Base-by-base conservation (phyloP, 2,113 vertebrate genomes). In the Columba janthina region DNA sequence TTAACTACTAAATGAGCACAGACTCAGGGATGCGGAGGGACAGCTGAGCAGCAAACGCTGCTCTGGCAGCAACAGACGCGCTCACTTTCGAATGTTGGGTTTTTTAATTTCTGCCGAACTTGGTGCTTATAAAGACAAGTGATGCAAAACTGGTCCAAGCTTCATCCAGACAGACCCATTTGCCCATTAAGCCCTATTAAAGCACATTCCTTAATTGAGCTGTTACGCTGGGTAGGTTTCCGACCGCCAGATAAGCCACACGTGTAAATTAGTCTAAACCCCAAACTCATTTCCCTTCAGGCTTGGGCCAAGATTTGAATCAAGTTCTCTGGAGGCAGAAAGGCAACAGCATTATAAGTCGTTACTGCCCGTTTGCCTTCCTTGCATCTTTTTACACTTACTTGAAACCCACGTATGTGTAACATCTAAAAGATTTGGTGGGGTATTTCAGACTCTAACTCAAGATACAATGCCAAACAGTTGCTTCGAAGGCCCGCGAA, bases 271-370 rank as follows among this genome's bases (percentile, higher is more conserved):
- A 93, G 38, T 72, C 50, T 78, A 89, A 93, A 95, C 42, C 83
- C 61, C 79, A 89, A 93, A 93, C 61, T 91, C 57, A 94, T 93
- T 96, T 96, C 90, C 82, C 34, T 46, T 65, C n/a, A 60, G 66
- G n/a, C 57, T 65, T 81, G 54, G 61, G 61, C 75, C 85, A 96
- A 95, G 88, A 86, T 92, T 60, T 87, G 73, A 85, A 96, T 70
- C 21, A 24, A 92, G 53, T 36, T 69, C 92, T 95, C 76, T 17
- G 24, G 72, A 86, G 73, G 72, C 53, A 90, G 88, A 89, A 85
- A 34, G 42, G 42, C 79, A 53, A 46, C 72, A 84, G 70, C 53
- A 46, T 32, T 84, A 26, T 50, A 88, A 78, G 84, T 53, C 64
- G 86, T 44, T 31, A 11, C 57, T 22, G 38, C n/a, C 69, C 78